Base-by-base conservation (phyloP, 2,113 vertebrate genomes). In the Dascyllus trimaculatus region DNA sequence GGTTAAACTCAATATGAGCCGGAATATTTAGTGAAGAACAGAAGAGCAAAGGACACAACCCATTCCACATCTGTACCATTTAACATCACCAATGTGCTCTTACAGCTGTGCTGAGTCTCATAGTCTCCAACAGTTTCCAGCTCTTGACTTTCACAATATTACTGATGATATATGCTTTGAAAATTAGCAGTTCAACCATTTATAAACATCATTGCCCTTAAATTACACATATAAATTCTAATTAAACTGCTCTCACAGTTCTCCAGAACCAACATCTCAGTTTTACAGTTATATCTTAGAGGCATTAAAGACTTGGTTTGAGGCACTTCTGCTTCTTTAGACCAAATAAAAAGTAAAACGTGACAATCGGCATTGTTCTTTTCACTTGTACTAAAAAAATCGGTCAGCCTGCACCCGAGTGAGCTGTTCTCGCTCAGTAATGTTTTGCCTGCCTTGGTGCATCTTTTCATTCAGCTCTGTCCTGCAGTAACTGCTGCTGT, bases 101-200 rank as follows among this genome's bases (percentile, higher is more conserved):
- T 64, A 22, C n/a, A 73, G 24, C 15, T 38, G 10, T 51, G 25
- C 60, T 58, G n/a, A n/a, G n/a, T n/a, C n/a, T n/a, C n/a, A n/a
- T n/a, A n/a, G n/a, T n/a, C n/a, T n/a, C n/a, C n/a, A n/a, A n/a
- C 32, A 46, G 64, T 38, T 77, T 82, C 59, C 68, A 74, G 35
- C 22, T 54, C n/a, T 75, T 29, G 24, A 58, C 22, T 38, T 54
- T 58, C 19, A 65, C 58, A 53, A 65, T 61, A 52, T 60, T 29
- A 35, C 29, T 46, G 57, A 76, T 60, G 52, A 70, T 5, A 0
- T 9, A 4, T n/a, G 29, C 60, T 46, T 80, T 68, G 21, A 70
- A 66, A 66, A 40, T 35, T 8, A 51, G 4, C 29, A 46, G 48
- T 53, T 21, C 19, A n/a, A 72, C 24, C 8, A 21, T 26, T 40